Percentiles rank a stretch among this genome's conserved stretches.
Evolutionary conservation across 1,140 invertebrate species (phyloP).

Genomic region (Calosoma granatense): DNA sequence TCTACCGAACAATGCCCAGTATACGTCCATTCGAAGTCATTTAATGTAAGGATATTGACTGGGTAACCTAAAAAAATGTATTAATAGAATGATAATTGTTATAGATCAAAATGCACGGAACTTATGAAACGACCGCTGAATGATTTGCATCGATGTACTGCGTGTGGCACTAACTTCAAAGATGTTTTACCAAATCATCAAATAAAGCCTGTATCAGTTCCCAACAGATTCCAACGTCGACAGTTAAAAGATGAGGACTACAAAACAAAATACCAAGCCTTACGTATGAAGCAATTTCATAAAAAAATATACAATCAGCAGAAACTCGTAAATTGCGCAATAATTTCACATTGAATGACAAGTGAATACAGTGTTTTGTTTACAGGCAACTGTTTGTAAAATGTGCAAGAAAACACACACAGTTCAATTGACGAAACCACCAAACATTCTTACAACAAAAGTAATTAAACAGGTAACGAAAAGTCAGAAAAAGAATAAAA

Average conservation of each 20-base stretch:
- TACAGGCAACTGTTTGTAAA: conserved; percentile 20
- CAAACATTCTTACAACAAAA: no score
- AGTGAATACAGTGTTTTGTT: no score
- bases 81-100: background rate
- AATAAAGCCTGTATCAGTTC: background rate
- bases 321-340: background rate
- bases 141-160: background rate
- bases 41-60: background rate
- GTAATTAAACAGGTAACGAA: no score
- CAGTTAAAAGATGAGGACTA: background rate
- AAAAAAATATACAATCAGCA: background rate
- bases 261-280: background rate
- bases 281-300: background rate
- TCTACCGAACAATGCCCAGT: background rate
- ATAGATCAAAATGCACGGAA: background rate
- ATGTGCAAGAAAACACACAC: conserved; percentile 19
- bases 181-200: background rate
- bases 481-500: background rate
- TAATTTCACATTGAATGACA: no score
- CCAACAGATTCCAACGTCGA: background rate
- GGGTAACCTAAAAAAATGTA: background rate
- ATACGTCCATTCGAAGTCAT: background rate
- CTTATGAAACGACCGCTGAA: background rate
- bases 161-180: background rate
- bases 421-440: no score